phyloP scores from a whole-genome alignment of 2,113 vertebrate species.

The Pantherophis guttatus region DNA sequence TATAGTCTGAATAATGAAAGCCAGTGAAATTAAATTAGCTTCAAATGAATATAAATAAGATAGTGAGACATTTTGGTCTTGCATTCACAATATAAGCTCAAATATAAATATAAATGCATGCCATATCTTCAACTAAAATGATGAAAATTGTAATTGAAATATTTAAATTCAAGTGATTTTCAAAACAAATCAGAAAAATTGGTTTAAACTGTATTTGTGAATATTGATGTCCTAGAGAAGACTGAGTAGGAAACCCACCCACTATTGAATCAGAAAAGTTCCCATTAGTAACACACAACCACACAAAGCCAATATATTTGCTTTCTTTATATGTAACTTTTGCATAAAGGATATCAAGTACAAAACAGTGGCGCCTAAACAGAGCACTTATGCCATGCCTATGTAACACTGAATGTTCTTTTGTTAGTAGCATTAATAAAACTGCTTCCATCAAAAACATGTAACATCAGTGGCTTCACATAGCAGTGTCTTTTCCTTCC shows the following conservation, averaged over 20 bases:
- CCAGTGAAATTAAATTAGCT: not conserved
- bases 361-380: not conserved
- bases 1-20: not conserved
- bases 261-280: not conserved
- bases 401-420: not conserved
- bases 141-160: not conserved
- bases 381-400: not conserved
- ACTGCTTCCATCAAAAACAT: not conserved
- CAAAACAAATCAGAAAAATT: not conserved
- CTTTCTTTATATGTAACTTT: conserved; percentile 9
- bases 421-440: not conserved
- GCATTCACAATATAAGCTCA: not conserved
- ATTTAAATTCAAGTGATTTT: not conserved
- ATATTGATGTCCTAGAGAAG: not conserved
- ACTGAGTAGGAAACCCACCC: not conserved
- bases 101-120: not conserved
- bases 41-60: not conserved
- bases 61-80: not conserved
- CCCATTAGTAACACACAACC: not conserved
- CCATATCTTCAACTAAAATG: not conserved
- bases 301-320: conserved; percentile 1
- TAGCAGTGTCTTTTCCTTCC: not conserved
- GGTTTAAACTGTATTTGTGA: not conserved
- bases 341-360: not conserved
- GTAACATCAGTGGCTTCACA: not conserved